Evolutionary conservation across 2,113 vertebrate species (phyloP).

Genomic region (Notarius lentiginosus): DNA sequence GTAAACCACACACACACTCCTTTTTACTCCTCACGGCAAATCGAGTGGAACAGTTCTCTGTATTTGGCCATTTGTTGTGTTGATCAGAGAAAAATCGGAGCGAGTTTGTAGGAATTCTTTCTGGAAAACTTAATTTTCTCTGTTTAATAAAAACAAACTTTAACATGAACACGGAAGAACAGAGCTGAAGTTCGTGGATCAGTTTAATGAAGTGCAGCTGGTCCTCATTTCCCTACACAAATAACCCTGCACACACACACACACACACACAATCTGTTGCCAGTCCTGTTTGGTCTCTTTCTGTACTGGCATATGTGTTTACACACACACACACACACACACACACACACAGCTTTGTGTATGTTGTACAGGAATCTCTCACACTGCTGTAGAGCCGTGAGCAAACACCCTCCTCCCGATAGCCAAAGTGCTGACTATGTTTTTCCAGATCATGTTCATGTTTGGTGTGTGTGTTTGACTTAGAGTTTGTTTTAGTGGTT

Average conservation of each 20-base stretch:
- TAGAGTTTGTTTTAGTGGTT: neutral
- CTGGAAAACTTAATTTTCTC: neutral
- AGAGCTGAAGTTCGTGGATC: neutral
- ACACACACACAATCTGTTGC: neutral
- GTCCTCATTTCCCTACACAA: conserved; percentile 22
- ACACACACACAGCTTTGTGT: neutral
- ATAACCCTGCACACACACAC: neutral
- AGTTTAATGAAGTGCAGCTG: neutral
- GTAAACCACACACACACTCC: neutral
- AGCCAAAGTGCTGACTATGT: neutral
- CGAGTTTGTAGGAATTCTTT: too few species aligned
- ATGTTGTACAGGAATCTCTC: neutral
- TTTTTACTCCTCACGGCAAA: neutral
- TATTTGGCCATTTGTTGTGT: neutral
- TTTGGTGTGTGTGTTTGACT: conserved; percentile 9
- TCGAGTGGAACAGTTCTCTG: neutral
- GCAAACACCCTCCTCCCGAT: neutral
- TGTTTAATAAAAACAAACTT: neutral
- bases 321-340: conserved; percentile 1
- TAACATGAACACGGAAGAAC: neutral
- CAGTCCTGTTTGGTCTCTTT: neutral
- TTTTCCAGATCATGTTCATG: neutral
- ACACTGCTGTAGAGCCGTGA: neutral
- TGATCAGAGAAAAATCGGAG: neutral
- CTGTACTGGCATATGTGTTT: neutral